phyloP scores from a whole-genome alignment of 1,140 invertebrate genomes.

The Daktulosphaira vitifoliae region DNA sequence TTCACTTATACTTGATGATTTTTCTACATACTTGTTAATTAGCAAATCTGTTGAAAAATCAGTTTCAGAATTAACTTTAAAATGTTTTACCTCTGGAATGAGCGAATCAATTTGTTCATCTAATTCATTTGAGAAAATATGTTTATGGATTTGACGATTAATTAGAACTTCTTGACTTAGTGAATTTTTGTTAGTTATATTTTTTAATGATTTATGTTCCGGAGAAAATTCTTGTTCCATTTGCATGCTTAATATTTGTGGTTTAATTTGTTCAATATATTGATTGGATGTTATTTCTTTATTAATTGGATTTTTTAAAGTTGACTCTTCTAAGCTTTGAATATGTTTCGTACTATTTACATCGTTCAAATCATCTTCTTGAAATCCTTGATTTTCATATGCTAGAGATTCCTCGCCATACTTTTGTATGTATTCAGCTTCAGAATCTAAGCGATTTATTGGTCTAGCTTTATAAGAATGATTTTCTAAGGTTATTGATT shows the following conservation, averaged over 20 bases:
- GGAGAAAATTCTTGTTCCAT: conserved; percentile 48
- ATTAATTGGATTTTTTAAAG: not conserved
- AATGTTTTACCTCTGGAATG: conserved; percentile 39
- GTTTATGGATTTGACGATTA: conserved; percentile 42
- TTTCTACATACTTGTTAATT: not conserved
- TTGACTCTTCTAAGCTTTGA: not conserved
- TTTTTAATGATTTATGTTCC: conserved; percentile 44
- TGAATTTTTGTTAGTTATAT: conserved; percentile 36
- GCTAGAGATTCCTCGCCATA: conserved; percentile 42
- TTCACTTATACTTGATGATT: conserved; percentile 18
- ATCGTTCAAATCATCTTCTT: conserved; percentile 27
- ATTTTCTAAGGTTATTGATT: not conserved
- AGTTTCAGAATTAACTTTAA: conserved; percentile 27
- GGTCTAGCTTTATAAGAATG: not conserved
- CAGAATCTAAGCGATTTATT: conserved; percentile 41
- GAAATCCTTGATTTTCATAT: conserved; percentile 42
- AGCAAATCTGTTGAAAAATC: not conserved
- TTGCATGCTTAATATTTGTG: conserved; percentile 37
- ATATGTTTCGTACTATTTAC: not conserved
- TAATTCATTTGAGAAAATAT: conserved; percentile 43
- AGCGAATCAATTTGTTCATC: conserved; percentile 43
- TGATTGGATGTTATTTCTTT: conserved; percentile 10
- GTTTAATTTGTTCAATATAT: conserved; percentile 24
- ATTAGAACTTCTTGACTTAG: conserved; percentile 41
- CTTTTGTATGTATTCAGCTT: conserved; percentile 41